These are phyloP conservation scores for Myxocyprinus asiaticus DNA, from an alignment of 2,113 vertebrate species.

Conservation along the genomic window DNA sequence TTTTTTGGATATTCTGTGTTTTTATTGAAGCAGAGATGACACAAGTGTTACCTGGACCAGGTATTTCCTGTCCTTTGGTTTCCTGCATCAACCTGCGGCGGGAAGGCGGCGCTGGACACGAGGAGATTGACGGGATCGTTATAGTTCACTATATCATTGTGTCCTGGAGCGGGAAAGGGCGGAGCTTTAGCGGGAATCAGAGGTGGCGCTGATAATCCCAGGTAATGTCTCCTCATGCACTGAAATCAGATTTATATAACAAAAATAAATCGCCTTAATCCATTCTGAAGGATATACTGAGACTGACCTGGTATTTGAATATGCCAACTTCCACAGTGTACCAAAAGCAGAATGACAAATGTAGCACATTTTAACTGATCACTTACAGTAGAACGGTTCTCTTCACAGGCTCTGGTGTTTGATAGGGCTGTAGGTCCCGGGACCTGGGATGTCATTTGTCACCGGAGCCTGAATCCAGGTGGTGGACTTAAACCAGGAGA, in stretches of 20 bases:
- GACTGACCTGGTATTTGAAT: too few species aligned
- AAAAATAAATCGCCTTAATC: too few species aligned
- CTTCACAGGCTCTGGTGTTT: conserved; percentile 50
- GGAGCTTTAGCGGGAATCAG: conserved; percentile 66
- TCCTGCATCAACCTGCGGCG: conserved; percentile 60
- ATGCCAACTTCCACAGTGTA: too few species aligned
- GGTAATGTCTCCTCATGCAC: conserved; percentile 68
- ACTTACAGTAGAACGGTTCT: conserved; percentile 69
- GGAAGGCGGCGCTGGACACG: conserved; percentile 72
- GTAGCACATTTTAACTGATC: not conserved
- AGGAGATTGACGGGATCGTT: conserved; percentile 56
- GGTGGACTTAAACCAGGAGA: conserved; percentile 78
- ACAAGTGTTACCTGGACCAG: conserved; percentile 78
- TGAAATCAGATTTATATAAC: too few species aligned
- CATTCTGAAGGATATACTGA: too few species aligned
- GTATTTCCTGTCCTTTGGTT: conserved; percentile 31
- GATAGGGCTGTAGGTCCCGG: conserved; percentile 71
- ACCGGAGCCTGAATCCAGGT: conserved; percentile 52
- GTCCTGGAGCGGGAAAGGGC: conserved; percentile 72
- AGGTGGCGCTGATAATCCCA: conserved; percentile 70
- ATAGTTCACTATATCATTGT: conserved; percentile 66
- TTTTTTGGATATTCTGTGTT: too few species aligned
- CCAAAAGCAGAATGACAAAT: too few species aligned
- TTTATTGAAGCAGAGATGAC: too few species aligned
- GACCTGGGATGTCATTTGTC: conserved; percentile 64